phyloP scores from a whole-genome alignment of 2,888 invertebrate species.

The Leucophora obtusa region DNA sequence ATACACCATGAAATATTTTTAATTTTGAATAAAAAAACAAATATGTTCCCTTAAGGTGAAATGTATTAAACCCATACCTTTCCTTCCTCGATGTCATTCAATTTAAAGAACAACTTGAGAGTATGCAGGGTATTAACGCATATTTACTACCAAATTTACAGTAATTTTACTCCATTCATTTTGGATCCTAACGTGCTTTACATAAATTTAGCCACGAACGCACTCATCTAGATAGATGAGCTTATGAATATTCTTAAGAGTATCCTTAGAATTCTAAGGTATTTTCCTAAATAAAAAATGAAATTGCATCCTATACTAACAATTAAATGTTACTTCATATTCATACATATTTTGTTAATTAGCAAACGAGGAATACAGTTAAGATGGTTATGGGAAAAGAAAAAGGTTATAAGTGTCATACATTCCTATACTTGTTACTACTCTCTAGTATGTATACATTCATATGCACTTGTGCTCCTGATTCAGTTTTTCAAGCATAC shows the following conservation, averaged over 20 bases:
- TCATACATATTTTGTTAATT: slow-evolving; percentile 54
- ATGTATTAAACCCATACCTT: background rate
- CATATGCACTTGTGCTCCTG: slow-evolving; percentile 23
- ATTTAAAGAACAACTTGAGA: background rate
- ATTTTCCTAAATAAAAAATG: slow-evolving; percentile 21
- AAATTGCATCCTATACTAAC: slow-evolving; percentile 21
- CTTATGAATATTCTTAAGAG: background rate
- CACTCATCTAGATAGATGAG: background rate
- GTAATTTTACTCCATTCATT: background rate
- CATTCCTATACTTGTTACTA: slow-evolving; percentile 40
- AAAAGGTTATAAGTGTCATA: slow-evolving; percentile 10
- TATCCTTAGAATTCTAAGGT: slow-evolving; percentile 44
- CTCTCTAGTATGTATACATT: background rate
- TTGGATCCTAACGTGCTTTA: background rate
- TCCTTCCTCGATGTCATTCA: background rate
- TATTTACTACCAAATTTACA: slow-evolving; percentile 51
- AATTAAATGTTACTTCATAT: slow-evolving; percentile 53
- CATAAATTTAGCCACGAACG: background rate
- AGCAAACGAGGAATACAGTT: slow-evolving; percentile 40
- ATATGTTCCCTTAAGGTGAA: background rate
- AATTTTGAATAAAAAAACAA: background rate
- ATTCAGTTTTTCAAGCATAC: slow-evolving; percentile 55
- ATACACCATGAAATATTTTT: background rate
- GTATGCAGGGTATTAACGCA: slow-evolving; percentile 36
- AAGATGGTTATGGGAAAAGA: slow-evolving; percentile 28